These are phyloP conservation scores for Mactromeris polynyma DNA, from an alignment of 2,888 invertebrate genomes.

Conservation along the genomic window DNA sequence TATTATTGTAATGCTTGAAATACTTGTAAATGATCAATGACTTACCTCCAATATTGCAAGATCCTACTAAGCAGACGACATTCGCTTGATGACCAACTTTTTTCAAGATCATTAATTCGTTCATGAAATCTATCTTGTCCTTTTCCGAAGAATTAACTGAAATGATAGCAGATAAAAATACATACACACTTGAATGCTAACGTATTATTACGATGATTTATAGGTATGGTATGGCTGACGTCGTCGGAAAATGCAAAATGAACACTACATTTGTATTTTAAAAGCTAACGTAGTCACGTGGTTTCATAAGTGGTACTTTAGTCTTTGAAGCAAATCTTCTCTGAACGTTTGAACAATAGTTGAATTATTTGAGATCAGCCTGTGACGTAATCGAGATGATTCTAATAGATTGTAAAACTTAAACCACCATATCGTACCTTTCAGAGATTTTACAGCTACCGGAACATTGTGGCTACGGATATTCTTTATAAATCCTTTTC, in stretches of 20 bases:
- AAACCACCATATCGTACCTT: slow-evolving; percentile 73
- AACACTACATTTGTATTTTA: too few relatives aligned
- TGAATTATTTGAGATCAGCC: too few relatives aligned
- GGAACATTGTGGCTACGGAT: slow-evolving; percentile 79
- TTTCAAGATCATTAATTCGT: slow-evolving; percentile 82
- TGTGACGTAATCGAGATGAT: too few relatives aligned
- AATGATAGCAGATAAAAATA: slow-evolving; percentile 18
- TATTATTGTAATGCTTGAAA: too few relatives aligned
- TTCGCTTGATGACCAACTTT: slow-evolving; percentile 82
- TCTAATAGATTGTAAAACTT: not conserved
- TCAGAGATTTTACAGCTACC: slow-evolving; percentile 82
- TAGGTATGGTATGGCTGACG: too few relatives aligned
- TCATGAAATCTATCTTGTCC: slow-evolving; percentile 83
- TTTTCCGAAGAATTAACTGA: slow-evolving; percentile 82
- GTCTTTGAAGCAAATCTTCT: too few relatives aligned
- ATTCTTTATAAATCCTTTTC: slow-evolving; percentile 81
- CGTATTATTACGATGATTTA: too few relatives aligned
- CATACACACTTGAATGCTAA: too few relatives aligned
- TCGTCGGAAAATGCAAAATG: too few relatives aligned
- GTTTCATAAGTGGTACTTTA: not conserved
- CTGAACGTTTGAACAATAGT: too few relatives aligned
- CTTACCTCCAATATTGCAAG: slow-evolving; percentile 82
- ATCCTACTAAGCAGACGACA: slow-evolving; percentile 83
- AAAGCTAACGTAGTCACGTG: not conserved
- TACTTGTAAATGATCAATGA: not conserved